phyloP scores from a whole-genome alignment of 1,140 invertebrate species.

The Drosophila baimaii region DNA sequence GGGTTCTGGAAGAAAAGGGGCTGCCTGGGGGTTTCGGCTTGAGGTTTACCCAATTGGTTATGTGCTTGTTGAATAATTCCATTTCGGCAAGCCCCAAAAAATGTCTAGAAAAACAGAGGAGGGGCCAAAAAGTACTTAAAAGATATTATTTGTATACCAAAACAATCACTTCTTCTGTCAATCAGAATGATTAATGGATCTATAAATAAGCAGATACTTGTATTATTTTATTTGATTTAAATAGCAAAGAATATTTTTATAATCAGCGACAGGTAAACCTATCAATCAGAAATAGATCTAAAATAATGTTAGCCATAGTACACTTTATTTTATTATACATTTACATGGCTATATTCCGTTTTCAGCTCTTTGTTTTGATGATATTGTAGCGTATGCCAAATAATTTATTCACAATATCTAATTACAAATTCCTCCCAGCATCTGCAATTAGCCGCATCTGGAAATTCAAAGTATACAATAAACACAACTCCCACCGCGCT shows the following conservation, averaged over 20 bases:
- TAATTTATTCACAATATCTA: conserved; percentile 22
- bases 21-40: conserved; percentile 1
- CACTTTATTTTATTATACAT: background rate
- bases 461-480: conserved; percentile 21
- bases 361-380: background rate
- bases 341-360: too few species aligned
- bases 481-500: conserved; percentile 13
- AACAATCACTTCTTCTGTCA: conserved; percentile 14
- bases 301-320: background rate
- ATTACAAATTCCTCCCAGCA: conserved; percentile 34
- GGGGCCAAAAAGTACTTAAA: background rate
- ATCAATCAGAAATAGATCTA: background rate
- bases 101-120: background rate
- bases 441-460: conserved; percentile 30
- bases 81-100: conserved; percentile 40
- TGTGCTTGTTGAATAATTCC: conserved; percentile 18
- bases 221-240: background rate
- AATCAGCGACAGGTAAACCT: background rate
- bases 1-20: conserved; percentile 14
- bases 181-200: conserved; percentile 6
- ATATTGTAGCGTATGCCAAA: background rate
- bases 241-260: background rate
- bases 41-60: conserved; percentile 17
- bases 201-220: background rate
- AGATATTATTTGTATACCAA: conserved; percentile 3